phyloP scores from a whole-genome alignment of 2,113 vertebrate species.

The Prinia subflava region DNA sequence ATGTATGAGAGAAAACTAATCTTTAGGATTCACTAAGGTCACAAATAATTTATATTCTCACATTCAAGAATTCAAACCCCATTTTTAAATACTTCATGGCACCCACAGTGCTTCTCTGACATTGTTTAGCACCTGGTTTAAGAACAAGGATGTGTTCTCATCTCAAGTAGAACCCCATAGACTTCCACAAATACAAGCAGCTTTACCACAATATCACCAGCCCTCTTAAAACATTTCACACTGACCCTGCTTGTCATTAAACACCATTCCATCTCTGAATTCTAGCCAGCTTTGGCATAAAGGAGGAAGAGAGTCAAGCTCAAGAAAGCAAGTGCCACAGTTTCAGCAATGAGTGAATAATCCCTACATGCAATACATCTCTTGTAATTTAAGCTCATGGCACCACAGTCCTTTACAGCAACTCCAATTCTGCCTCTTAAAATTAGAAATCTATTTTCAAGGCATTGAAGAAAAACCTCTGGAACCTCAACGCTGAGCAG shows the following conservation, averaged over 20 bases:
- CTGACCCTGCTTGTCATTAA: background rate
- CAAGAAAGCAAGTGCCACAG: background rate
- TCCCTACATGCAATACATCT: background rate
- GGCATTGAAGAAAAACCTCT: background rate
- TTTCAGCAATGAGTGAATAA: background rate
- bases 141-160: background rate
- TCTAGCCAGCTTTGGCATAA: background rate
- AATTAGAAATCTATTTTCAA: background rate
- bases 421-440: background rate
- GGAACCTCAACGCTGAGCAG: background rate
- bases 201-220: background rate
- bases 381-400: background rate
- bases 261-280: background rate
- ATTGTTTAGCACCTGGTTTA: background rate
- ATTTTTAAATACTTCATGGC: background rate
- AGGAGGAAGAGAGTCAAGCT: background rate
- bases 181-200: background rate
- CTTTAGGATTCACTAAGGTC: background rate
- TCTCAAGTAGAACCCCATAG: background rate
- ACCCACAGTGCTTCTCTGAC: background rate
- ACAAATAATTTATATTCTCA: background rate
- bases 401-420: background rate
- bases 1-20: background rate
- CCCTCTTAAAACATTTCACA: background rate
- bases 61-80: background rate